Evolutionary conservation across 2,888 invertebrate genomes (phyloP).

Genomic region (Sericinus montela): DNA sequence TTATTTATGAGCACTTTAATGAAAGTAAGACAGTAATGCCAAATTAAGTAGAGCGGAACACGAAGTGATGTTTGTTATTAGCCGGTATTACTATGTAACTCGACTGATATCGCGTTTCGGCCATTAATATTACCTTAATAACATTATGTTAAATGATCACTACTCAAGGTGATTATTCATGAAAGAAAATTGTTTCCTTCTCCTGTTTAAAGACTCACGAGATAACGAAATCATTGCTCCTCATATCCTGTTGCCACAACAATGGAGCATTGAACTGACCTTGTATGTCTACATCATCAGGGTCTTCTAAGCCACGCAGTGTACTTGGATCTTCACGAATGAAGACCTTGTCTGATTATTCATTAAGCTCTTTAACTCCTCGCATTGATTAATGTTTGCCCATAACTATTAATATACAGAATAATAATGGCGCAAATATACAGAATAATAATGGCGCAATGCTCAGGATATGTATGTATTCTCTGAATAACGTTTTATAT

Average conservation of each 20-base stretch:
- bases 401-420: not conserved
- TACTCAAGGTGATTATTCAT: slow-evolving; percentile 43
- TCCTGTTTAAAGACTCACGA: slow-evolving; percentile 43
- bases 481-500: not conserved
- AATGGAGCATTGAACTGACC: slow-evolving; percentile 44
- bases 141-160: slow-evolving; percentile 40
- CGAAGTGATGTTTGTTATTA: not conserved
- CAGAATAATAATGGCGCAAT: too few relatives aligned
- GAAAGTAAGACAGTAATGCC: slow-evolving; percentile 3
- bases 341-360: slow-evolving; percentile 3
- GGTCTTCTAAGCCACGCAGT: slow-evolving; percentile 39
- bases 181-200: slow-evolving; percentile 56
- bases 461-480: not conserved
- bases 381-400: slow-evolving; percentile 11
- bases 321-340: slow-evolving; percentile 1
- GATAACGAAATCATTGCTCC: slow-evolving; percentile 45
- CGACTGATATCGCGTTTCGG: too few relatives aligned
- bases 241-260: slow-evolving; percentile 58
- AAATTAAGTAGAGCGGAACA: slow-evolving; percentile 13
- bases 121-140: slow-evolving; percentile 9
- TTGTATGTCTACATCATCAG: slow-evolving; percentile 44
- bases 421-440: too few relatives aligned
- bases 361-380: not conserved
- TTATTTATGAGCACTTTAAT: slow-evolving; percentile 8
- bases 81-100: too few relatives aligned